Percentiles rank a stretch among this genome's conserved stretches.
Conservation (phyloP, 2,113 vertebrate genomes). For the Dolichotis patagonum region DNA sequence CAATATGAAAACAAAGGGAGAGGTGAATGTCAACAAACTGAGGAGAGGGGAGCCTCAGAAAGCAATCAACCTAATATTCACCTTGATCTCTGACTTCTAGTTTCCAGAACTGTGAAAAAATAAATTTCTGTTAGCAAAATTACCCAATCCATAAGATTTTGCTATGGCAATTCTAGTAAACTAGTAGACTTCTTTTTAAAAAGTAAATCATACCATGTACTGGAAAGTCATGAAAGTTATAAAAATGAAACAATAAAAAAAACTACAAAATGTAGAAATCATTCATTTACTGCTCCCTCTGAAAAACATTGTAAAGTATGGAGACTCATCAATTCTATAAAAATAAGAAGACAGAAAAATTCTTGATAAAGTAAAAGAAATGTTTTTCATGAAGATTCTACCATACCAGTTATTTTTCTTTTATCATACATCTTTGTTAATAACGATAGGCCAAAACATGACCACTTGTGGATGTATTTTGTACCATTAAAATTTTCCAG, state of each 20-base stretch:
- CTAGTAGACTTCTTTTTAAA: not conserved
- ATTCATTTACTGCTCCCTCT: not conserved
- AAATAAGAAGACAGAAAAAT: not conserved
- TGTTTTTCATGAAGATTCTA: not conserved
- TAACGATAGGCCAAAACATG: not conserved
- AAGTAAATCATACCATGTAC: not conserved
- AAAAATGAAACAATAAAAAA: slow-evolving; percentile 11
- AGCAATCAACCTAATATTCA: not conserved
- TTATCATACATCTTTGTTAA: slow-evolving; percentile 5
- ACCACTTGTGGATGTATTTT: not conserved
- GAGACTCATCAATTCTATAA: not conserved
- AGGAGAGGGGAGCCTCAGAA: not conserved
- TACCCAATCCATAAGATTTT: not conserved
- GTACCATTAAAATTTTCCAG: not conserved
- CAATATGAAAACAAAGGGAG: not conserved
- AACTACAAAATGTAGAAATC: not conserved
- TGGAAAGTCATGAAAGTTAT: not conserved
- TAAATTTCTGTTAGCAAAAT: not conserved
- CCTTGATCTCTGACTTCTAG: not conserved
- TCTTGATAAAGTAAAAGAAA: not conserved
- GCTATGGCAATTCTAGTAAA: not conserved
- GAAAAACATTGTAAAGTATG: not conserved
- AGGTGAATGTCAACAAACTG: not conserved
- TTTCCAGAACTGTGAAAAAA: not conserved
- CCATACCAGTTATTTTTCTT: not conserved